A percentile compares a stretch with the other conserved stretches of the same genome.
Evolutionary conservation across 2,888 invertebrate genomes (phyloP).

Genomic region (Keiferia lycopersicella): DNA sequence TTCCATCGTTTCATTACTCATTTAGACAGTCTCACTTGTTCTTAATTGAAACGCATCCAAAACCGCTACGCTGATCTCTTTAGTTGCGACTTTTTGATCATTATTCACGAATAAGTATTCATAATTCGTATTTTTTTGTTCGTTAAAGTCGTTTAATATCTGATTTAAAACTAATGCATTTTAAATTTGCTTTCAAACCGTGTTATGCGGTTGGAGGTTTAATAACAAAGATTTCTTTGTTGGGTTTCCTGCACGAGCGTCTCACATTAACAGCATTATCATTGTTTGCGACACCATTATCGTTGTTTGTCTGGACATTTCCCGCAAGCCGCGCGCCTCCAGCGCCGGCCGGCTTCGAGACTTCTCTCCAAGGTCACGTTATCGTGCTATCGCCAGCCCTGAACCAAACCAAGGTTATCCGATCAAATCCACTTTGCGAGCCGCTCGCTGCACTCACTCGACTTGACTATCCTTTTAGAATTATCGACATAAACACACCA

Average conservation of each 20-base stretch:
- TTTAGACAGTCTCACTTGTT: constrained; percentile 60
- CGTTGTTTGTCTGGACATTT: constrained; percentile 74
- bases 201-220: constrained; percentile 18
- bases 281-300: constrained; percentile 61
- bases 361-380: constrained; percentile 77
- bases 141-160: constrained; percentile 12
- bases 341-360: constrained; percentile 73
- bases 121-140: constrained; percentile 1
- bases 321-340: constrained; percentile 67
- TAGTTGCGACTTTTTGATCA: constrained; percentile 31
- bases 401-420: constrained; percentile 64
- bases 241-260: constrained; percentile 40
- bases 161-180: constrained; percentile 31
- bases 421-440: constrained; percentile 42
- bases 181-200: constrained; percentile 31
- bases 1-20: constrained; percentile 71
- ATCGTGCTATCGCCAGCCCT: constrained; percentile 77
- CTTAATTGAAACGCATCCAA: constrained; percentile 73
- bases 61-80: constrained; percentile 50
- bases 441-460: constrained; percentile 37
- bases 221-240: constrained; percentile 34
- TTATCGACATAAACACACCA: constrained; percentile 46
- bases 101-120: constrained; percentile 23
- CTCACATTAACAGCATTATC: constrained; percentile 53
- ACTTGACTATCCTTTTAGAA: constrained; percentile 38